phyloP scores from a whole-genome alignment of 2,797 vertebrate species.

The Pterois miles region DNA sequence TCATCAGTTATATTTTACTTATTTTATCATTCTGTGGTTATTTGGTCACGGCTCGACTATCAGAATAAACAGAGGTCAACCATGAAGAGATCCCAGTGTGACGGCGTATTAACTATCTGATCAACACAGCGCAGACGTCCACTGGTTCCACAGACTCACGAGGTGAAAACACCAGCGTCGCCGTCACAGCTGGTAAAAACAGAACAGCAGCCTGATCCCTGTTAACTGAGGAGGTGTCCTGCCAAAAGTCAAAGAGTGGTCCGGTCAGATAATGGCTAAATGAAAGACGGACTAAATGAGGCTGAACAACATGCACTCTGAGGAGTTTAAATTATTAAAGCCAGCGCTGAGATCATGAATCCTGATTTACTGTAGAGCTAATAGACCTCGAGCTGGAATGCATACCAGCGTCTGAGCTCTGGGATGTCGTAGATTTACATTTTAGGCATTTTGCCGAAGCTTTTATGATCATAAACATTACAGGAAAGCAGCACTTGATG shows the following conservation, averaged over 20 bases:
- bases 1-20: no score
- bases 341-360: neutral
- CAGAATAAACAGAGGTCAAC: no score
- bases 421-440: slow-evolving; percentile 25
- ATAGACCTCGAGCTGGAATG: neutral
- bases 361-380: neutral
- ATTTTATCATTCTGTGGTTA: no score
- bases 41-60: no score
- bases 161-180: neutral
- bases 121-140: no score
- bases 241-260: neutral
- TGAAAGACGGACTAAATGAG: neutral
- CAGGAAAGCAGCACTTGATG: neutral
- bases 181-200: no score
- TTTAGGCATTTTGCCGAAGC: slow-evolving; percentile 28
- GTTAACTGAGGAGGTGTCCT: neutral
- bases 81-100: no score
- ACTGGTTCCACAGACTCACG: neutral
- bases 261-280: neutral
- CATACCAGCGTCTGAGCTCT: neutral
- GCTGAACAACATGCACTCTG: neutral
- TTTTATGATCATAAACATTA: slow-evolving; percentile 2
- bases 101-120: no score
- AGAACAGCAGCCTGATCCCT: neutral
- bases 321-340: slow-evolving; percentile 22